Conservation (phyloP, 2,888 invertebrate species). For the Tetramorium bicarinatum region DNA sequence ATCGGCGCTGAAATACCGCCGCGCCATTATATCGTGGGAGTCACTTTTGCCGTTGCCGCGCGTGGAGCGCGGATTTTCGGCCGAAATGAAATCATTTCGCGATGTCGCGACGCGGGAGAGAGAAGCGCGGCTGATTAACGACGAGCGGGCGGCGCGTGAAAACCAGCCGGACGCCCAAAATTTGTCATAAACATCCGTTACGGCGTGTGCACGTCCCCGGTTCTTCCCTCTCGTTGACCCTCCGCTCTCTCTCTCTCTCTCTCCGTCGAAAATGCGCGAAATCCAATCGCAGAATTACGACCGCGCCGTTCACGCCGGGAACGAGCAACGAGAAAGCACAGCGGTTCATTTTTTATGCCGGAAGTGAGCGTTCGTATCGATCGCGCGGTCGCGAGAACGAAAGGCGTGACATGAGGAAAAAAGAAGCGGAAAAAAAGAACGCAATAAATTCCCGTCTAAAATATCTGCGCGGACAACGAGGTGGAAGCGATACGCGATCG, state of each 20-base stretch:
- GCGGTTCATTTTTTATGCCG: slow-evolving; percentile 28
- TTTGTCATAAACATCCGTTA: slow-evolving; percentile 52
- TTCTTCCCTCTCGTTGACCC: neutral
- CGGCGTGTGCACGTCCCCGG: neutral
- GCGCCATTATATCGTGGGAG: slow-evolving; percentile 49
- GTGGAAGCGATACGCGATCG: slow-evolving; percentile 42
- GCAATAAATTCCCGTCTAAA: slow-evolving; percentile 3
- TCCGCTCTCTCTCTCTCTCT: too few relatives aligned
- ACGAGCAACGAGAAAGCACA: neutral
- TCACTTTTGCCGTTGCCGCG: slow-evolving; percentile 54
- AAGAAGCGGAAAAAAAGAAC: neutral
- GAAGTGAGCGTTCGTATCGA: slow-evolving; percentile 15
- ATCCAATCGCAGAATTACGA: slow-evolving; percentile 36
- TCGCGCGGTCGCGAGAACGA: slow-evolving; percentile 17
- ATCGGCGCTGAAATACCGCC: slow-evolving; percentile 54
- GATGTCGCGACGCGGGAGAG: slow-evolving; percentile 21
- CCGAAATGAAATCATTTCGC: slow-evolving; percentile 63
- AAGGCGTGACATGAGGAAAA: slow-evolving; percentile 12
- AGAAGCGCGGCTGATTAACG: slow-evolving; percentile 56
- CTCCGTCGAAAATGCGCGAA: slow-evolving; percentile 1
- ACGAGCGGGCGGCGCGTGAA: slow-evolving; percentile 20
- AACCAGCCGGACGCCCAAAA: slow-evolving; percentile 35
- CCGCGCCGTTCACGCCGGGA: neutral
- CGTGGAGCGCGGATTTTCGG: slow-evolving; percentile 44
- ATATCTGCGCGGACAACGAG: slow-evolving; percentile 1